Conservation (phyloP, 1,140 invertebrate genomes). For the Bombus pyrosoma region DNA sequence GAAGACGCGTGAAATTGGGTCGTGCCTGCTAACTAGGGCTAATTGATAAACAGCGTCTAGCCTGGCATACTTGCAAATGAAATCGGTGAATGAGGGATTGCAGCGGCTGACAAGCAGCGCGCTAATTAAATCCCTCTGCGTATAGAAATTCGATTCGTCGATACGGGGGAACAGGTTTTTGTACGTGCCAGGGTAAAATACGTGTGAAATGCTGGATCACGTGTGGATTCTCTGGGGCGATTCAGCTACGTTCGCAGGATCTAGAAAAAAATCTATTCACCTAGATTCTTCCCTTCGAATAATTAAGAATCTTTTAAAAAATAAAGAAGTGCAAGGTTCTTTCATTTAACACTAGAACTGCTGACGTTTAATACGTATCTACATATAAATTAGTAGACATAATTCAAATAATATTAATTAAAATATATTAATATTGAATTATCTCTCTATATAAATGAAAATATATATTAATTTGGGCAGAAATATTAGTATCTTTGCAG, state of each 20-base stretch:
- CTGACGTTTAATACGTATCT: neutral
- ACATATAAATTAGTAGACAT: neutral
- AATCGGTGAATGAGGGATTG: conserved; percentile 27
- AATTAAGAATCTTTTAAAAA: neutral
- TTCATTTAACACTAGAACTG: neutral
- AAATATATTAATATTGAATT: too few relatives aligned
- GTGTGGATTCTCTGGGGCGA: neutral
- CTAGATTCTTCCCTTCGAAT: neutral
- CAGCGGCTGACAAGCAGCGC: conserved; percentile 18
- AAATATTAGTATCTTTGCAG: too few relatives aligned
- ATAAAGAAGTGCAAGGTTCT: neutral
- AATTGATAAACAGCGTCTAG: conserved; percentile 65
- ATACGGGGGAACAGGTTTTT: conserved; percentile 24
- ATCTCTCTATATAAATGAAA: too few relatives aligned
- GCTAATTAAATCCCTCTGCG: conserved; percentile 39
- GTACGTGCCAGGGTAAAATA: neutral
- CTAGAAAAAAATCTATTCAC: neutral
- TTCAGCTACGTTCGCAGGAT: neutral
- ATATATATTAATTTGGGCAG: too few relatives aligned
- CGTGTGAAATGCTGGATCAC: conserved; percentile 11
- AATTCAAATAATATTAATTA: too few relatives aligned
- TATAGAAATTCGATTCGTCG: conserved; percentile 48
- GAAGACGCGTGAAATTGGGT: conserved; percentile 38
- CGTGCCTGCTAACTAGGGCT: conserved; percentile 56
- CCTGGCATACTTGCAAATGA: conserved; percentile 28